Percentiles rank a stretch among this genome's conserved stretches.
Conservation (phyloP, 2,113 vertebrate genomes). For the Prinia subflava region DNA sequence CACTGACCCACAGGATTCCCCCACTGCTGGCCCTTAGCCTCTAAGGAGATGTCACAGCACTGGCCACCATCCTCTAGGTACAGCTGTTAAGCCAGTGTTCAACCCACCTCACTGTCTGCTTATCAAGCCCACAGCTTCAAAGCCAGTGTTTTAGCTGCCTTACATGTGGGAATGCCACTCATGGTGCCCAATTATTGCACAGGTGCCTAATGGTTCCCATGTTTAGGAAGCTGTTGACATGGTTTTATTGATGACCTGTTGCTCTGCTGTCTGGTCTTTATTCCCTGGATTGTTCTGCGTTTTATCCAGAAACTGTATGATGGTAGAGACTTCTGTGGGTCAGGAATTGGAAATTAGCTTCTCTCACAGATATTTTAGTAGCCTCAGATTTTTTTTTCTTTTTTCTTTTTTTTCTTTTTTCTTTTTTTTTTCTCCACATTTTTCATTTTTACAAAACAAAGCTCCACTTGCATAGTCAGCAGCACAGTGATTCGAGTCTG, state of each 20-base stretch:
- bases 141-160: not conserved
- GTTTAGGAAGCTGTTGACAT: not conserved
- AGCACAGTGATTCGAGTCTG: not conserved
- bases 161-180: not conserved
- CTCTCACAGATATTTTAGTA: not conserved
- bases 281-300: not conserved
- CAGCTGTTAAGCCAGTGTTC: not conserved
- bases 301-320: not conserved
- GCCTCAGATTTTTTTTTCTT: not conserved
- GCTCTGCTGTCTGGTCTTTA: not conserved
- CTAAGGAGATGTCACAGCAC: not conserved
- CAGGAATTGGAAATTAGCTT: not conserved
- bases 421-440: not conserved
- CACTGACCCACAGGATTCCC: not conserved
- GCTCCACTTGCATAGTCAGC: not conserved
- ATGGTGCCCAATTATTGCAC: not conserved
- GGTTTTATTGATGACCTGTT: not conserved
- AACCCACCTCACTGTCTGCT: not conserved
- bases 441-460: not conserved
- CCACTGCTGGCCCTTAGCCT: not conserved
- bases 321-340: not conserved
- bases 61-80: not conserved
- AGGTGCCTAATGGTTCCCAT: not conserved
- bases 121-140: not conserved
- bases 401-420: not conserved